Evolutionary conservation across 2,888 invertebrate genomes (phyloP).

Genomic region (Tachina fera): DNA sequence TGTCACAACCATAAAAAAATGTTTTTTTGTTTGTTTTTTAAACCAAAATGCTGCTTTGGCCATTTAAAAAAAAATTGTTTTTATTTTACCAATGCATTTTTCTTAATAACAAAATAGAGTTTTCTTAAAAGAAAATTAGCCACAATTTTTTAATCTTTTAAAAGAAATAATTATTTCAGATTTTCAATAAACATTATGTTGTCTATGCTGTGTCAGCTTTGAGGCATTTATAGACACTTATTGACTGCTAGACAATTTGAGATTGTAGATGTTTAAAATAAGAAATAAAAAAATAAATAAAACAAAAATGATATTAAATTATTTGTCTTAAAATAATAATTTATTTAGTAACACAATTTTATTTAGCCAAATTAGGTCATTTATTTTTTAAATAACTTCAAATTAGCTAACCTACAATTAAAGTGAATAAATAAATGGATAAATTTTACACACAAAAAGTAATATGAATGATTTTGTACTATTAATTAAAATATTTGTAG

Average conservation of each 20-base stretch:
- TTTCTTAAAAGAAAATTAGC: constrained; percentile 38
- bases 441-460: no score
- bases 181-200: constrained; percentile 21
- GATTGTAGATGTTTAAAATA: not conserved
- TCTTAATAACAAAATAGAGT: constrained; percentile 14
- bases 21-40: not conserved
- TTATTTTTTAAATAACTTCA: not conserved
- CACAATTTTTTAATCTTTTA: not conserved
- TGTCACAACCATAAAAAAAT: constrained; percentile 36
- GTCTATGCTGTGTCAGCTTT: constrained; percentile 35
- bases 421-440: no score
- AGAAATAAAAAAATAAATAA: no score
- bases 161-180: constrained; percentile 38
- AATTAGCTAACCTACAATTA: not conserved
- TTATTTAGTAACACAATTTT: not conserved
- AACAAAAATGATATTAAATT: not conserved
- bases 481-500: no score
- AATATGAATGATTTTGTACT: no score
- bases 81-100: constrained; percentile 31
- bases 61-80: constrained; percentile 16
- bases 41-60: constrained; percentile 9
- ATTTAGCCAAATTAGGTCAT: not conserved
- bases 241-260: constrained; percentile 21
- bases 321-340: constrained; percentile 33
- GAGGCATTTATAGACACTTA: constrained; percentile 40